Evolutionary conservation across 1,140 invertebrate genomes (phyloP), one percentile per base, ranked within the genome.

Genomic region (Wiebesia pumilae): DNA sequence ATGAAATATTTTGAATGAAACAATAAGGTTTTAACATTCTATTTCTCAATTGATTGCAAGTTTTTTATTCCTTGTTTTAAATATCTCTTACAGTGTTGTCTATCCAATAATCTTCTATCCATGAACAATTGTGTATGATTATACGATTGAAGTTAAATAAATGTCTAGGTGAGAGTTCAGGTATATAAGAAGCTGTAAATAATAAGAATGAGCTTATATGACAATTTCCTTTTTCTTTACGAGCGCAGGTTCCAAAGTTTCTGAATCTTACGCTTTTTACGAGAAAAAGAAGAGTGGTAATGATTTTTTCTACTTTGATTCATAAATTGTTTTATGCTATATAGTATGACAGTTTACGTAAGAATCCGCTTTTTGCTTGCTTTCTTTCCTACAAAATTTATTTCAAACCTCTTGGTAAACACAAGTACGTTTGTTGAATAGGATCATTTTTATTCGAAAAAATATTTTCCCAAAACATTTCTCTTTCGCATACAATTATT

Each of bases 271-370:
- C 67, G 24, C 51, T 83, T 83, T 73, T 81, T 81, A 81, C 16
- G 79, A 65, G 77, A 51, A 12, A 10, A 12, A 47, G 19, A 10
- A 65, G 78, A 6, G 27, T 12, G 30, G 77, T 35, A 54, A 54
- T 54, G 43, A 78, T 54, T 78, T 54, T 27, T 58, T 69, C 54
- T 30, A 33, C 81, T 67, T 73, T 62, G 83, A 84, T 84, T 84
- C 83, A 84, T 84, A 84, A 84, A 84, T 79, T 84, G 75, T 67
- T 80, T 84, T 84, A 84, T 73, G 54, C 62, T 54, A 19, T 38
- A 9, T 19, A 33, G 58, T 69, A 65, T 81, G 38, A 43, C 67
- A 43, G 62, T 81, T 67, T 67, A 69, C 14, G 58, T 67, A 81
- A 58, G 38, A 21, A 16, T 27, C 0, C 62, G 19, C 67, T 33